Evolutionary conservation across 2,888 invertebrate species (phyloP).

Genomic region (Apotomis turbidana): DNA sequence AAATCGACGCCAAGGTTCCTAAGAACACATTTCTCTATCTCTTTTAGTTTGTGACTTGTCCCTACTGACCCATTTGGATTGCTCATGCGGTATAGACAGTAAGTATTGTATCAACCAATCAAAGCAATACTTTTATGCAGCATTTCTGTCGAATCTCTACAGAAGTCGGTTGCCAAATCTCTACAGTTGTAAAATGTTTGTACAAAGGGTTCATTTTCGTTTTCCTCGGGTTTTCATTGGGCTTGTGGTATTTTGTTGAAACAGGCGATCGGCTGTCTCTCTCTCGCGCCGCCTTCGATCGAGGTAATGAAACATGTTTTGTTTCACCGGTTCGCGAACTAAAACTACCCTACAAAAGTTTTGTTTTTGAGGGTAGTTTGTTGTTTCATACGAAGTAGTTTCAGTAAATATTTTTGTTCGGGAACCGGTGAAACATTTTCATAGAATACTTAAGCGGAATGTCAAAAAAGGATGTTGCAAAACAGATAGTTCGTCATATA

Average conservation of each 20-base stretch:
- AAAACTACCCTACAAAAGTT: neutral
- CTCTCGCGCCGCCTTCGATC: constrained; percentile 93
- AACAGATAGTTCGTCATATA: neutral
- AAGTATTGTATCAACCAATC: too few species aligned
- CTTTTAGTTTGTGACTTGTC: too few species aligned
- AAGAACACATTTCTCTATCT: too few species aligned
- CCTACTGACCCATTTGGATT: too few species aligned
- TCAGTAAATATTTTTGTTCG: neutral
- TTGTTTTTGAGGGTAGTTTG: neutral
- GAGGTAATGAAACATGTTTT: constrained; percentile 69
- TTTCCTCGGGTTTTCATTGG: constrained; percentile 5
- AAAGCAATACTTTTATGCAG: too few species aligned
- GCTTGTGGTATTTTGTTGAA: constrained; percentile 26
- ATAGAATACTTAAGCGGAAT: neutral
- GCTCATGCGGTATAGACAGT: too few species aligned
- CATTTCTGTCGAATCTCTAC: too few species aligned
- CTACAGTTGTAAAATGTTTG: constrained; percentile 17
- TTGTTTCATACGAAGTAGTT: too few species aligned
- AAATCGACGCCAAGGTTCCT: too few species aligned
- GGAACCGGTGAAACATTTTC: neutral
- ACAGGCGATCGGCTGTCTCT: constrained; percentile 87
- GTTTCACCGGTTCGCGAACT: constrained; percentile 7
- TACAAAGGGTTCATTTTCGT: constrained; percentile 7
- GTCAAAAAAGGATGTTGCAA: neutral
- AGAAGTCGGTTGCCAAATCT: too few species aligned